phyloP scores from a whole-genome alignment of 2,797 vertebrate genomes.

The Hoplostethus mediterraneus region DNA sequence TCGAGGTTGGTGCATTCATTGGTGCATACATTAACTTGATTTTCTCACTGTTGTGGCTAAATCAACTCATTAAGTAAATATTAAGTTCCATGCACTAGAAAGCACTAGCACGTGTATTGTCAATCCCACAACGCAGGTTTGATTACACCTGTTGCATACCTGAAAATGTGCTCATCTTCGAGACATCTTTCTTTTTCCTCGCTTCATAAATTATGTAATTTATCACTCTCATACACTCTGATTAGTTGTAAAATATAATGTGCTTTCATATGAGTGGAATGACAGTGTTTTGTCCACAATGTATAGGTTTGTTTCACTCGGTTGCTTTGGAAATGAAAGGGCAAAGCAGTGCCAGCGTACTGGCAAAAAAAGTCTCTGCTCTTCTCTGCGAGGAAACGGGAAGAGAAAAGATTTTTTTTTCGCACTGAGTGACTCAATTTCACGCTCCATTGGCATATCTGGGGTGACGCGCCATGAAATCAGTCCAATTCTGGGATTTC shows the following conservation, averaged over 20 bases:
- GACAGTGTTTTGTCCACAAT: slow-evolving; percentile 52
- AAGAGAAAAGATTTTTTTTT: slow-evolving; percentile 73
- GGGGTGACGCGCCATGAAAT: slow-evolving; percentile 87
- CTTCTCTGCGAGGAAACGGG: slow-evolving; percentile 65
- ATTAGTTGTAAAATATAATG: slow-evolving; percentile 60
- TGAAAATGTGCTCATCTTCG: slow-evolving; percentile 32
- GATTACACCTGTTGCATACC: slow-evolving; percentile 45
- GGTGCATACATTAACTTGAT: too few relatives aligned
- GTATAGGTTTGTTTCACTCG: slow-evolving; percentile 69
- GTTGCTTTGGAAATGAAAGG: slow-evolving; percentile 72
- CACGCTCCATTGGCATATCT: slow-evolving; percentile 88
- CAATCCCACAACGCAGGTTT: background rate
- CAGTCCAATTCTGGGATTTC: slow-evolving; percentile 88
- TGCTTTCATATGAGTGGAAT: slow-evolving; percentile 55
- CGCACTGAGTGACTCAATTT: slow-evolving; percentile 89
- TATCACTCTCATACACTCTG: slow-evolving; percentile 37
- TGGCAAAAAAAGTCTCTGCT: slow-evolving; percentile 48
- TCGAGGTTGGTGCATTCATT: too few relatives aligned
- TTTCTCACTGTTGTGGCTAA: too few relatives aligned
- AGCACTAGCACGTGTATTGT: background rate
- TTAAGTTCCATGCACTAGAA: too few relatives aligned
- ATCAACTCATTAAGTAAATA: too few relatives aligned
- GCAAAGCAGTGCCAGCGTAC: slow-evolving; percentile 52
- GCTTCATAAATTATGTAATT: slow-evolving; percentile 34
- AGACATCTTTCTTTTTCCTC: slow-evolving; percentile 21